Evolutionary conservation across 2,888 invertebrate species (phyloP).

Genomic region (Nycteola revayana): DNA sequence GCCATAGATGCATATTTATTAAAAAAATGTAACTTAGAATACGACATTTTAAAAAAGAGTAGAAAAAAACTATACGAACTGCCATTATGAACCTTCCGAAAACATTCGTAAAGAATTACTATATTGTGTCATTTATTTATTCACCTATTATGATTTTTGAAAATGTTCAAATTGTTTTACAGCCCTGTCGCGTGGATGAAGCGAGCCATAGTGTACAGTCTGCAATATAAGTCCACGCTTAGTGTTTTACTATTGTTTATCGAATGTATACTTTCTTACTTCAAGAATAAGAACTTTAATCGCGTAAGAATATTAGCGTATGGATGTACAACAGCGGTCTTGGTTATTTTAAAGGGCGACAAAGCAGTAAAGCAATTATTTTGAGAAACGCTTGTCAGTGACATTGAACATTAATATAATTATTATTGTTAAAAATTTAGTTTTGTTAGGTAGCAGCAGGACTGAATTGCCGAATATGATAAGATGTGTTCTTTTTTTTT

Average conservation of each 20-base stretch:
- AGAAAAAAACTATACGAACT: constrained; percentile 39
- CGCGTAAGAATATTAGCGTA: neutral
- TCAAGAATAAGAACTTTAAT: neutral
- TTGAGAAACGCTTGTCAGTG: constrained; percentile 24
- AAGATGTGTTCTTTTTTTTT: too few relatives aligned
- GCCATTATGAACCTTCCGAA: constrained; percentile 55
- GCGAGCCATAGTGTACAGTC: constrained; percentile 43
- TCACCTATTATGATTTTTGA: constrained; percentile 45
- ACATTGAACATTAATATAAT: constrained; percentile 30
- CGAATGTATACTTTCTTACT: neutral
- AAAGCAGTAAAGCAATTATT: constrained; percentile 36
- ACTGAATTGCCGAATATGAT: too few relatives aligned
- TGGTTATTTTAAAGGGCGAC: constrained; percentile 17
- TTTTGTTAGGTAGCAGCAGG: too few relatives aligned
- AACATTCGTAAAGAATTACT: constrained; percentile 61
- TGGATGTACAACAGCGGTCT: neutral
- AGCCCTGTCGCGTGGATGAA: constrained; percentile 64
- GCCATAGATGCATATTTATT: too few relatives aligned
- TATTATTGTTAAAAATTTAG: constrained; percentile 20
- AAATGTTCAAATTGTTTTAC: constrained; percentile 55
- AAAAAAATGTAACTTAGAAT: too few relatives aligned
- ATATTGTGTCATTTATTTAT: constrained; percentile 53
- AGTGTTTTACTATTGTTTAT: neutral
- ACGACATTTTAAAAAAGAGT: constrained; percentile 23
- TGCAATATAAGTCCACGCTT: constrained; percentile 1